Conservation (phyloP, 2,113 vertebrate genomes). For the Tragulus kanchil region DNA sequence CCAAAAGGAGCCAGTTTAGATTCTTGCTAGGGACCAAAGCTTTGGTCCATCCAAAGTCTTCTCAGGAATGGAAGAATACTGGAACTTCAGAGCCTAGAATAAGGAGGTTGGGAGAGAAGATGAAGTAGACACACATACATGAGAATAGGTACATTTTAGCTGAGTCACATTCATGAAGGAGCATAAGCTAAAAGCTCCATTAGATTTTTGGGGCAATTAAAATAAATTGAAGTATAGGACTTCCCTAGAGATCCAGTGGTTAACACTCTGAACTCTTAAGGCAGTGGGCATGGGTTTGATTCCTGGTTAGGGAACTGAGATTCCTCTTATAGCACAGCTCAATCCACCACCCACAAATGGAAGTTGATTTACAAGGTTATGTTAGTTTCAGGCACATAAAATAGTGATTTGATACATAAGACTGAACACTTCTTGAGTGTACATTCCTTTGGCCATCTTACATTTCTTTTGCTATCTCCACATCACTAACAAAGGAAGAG, state of each 20-base stretch:
- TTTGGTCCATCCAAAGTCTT: neutral
- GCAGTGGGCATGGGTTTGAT: neutral
- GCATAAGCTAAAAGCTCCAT: neutral
- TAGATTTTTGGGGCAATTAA: neutral
- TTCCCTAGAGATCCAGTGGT: neutral
- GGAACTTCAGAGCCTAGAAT: neutral
- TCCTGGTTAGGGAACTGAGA: neutral
- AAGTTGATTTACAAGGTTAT: neutral
- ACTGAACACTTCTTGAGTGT: neutral
- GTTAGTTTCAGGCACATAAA: neutral
- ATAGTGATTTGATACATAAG: neutral
- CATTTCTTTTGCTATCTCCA: neutral
- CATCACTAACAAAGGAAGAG: neutral
- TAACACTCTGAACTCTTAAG: neutral
- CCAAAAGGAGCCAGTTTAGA: neutral
- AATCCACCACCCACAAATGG: neutral
- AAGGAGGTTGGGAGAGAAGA: neutral
- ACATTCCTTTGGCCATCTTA: neutral
- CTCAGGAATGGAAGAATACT: neutral
- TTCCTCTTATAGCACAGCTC: neutral
- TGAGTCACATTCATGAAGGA: neutral
- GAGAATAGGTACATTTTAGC: neutral
- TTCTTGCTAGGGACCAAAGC: neutral
- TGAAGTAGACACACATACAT: accelerated
- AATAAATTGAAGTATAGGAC: neutral